phyloP scores from a whole-genome alignment of 1,140 invertebrate genomes.

The Reticulitermes speratus region DNA sequence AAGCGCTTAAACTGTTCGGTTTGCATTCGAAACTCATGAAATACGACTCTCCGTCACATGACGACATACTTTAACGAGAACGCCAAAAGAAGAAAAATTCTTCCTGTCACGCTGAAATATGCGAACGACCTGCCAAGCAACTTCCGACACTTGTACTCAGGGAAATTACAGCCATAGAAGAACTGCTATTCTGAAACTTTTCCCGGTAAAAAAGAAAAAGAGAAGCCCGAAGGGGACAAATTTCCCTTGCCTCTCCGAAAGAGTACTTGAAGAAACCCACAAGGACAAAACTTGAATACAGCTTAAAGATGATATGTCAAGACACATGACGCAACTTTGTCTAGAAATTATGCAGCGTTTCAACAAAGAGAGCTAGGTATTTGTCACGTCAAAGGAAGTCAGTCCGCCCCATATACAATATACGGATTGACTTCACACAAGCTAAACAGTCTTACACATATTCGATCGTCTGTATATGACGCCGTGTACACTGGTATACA shows the following conservation, averaged over 20 bases:
- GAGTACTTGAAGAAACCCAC: neutral
- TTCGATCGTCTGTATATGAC: no score
- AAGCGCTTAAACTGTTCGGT: neutral
- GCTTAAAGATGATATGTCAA: neutral
- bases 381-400: no score
- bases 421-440: no score
- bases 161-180: slow-evolving; percentile 2
- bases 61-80: neutral
- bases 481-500: no score
- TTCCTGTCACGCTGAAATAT: neutral
- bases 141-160: slow-evolving; percentile 6
- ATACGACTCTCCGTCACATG: neutral
- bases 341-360: no score
- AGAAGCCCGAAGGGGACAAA: neutral
- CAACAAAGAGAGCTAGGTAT: no score
- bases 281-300: neutral
- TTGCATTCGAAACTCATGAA: neutral
- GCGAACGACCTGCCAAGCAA: neutral
- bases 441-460: no score
- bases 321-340: neutral
- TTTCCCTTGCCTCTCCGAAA: neutral
- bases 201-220: neutral
- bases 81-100: neutral
- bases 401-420: no score
- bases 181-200: neutral